These are phyloP conservation scores for Musca domestica DNA, from an alignment of 1,140 invertebrate genomes.

Conservation along the genomic window DNA sequence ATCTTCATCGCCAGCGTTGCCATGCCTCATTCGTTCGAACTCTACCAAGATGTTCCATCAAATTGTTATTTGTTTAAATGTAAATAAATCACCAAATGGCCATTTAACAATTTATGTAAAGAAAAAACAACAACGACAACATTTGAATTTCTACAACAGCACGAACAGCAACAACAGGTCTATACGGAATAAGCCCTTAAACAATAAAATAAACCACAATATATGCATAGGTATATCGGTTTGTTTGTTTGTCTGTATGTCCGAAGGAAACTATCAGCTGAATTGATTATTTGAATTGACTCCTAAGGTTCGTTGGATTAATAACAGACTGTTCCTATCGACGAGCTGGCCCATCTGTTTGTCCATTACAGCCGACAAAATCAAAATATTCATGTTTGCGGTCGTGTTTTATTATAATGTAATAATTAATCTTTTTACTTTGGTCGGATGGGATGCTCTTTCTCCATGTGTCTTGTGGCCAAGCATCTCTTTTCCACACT, in stretches of 20 bases:
- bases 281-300: background rate
- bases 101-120: constrained; percentile 6
- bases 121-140: too few species aligned
- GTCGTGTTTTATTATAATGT: constrained; percentile 19
- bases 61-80: constrained; percentile 14
- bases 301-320: background rate
- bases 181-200: constrained; percentile 11
- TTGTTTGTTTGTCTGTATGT: too few species aligned
- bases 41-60: constrained; percentile 8
- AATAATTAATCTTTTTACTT: constrained; percentile 17
- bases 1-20: background rate
- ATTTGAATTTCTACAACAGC: background rate
- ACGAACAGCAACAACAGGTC: background rate
- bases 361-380: background rate
- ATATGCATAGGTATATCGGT: too few species aligned
- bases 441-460: background rate
- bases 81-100: constrained; percentile 13
- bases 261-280: background rate
- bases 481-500: background rate
- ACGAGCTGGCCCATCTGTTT: background rate
- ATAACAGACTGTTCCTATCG: background rate
- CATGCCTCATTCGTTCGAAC: background rate
- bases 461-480: background rate
- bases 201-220: background rate
- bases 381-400: constrained; percentile 20